Base-by-base conservation (phyloP, 2,797 vertebrate genomes). In the Thalassophryne amazonica region DNA sequence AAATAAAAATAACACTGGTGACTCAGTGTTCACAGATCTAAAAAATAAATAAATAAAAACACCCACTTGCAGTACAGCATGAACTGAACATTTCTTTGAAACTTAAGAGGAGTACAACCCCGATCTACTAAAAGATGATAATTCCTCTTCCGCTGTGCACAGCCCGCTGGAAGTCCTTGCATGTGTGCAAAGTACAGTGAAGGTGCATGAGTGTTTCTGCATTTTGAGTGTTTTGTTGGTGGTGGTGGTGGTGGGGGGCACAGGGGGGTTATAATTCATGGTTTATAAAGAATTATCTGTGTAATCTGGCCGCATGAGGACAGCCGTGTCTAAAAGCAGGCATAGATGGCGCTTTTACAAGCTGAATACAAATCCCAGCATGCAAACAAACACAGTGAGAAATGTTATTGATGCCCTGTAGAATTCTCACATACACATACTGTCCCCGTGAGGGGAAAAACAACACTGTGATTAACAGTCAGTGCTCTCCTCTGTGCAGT, bases 61-160 rank as follows among this genome's bases (percentile, higher is more conserved):
- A 74, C 50, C 70, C 38, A 52, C 35, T 4, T 31, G 60, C 53
- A 21, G 42, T 59, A 68, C 46, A 39, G 72, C 41, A 36, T 52
- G 54, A 75, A 60, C 34, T 49, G 67, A 78, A 69, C 53, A 72
- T 21, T 15, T 36, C 53, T 56, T 57, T 68, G 57, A 67, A 73
- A 69, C 16, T 53, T 52, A 56, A 17, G 19, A 51, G 54, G 43
- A 38, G 29, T 62, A 37, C 17, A 65, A 10, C 49, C 28, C 15
- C 50, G 61, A 43, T 47, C 6, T 10, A 37, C 41, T 28, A 21
- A 50, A 60, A 71, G 52, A 49, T 36, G 75, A 58, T 64, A 61
- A 69, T 67, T 63, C 49, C 28, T 51, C 31, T 40, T 36, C 58
- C 67, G 43, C 33, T 52, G 35, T 60, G 43, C 13, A 13, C 2